Conservation (phyloP, 2,113 vertebrate species). For the Dendropsophus ebraccatus region DNA sequence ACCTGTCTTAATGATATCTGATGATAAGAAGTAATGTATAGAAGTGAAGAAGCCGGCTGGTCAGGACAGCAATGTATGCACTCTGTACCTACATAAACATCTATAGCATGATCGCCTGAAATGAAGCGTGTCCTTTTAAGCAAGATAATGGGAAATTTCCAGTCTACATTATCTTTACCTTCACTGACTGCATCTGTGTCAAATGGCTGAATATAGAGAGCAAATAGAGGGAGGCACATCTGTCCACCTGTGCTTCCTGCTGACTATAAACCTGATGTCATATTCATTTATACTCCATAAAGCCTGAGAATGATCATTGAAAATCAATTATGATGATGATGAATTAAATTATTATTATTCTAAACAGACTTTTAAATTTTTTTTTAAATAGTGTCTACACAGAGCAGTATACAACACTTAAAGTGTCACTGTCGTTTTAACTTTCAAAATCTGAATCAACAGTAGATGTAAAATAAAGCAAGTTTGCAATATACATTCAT, state of each 20-base stretch:
- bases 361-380: no score
- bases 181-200: not conserved
- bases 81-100: constrained; percentile 15
- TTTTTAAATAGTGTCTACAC: not conserved
- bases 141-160: not conserved
- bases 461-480: no score
- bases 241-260: not conserved
- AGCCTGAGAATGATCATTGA: not conserved
- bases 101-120: constrained; percentile 5
- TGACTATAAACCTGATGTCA: not conserved
- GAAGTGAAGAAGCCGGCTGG: not conserved
- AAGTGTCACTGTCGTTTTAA: no score
- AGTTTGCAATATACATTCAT: no score
- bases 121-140: constrained; percentile 13
- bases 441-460: no score
- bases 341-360: no score
- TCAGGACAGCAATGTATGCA: not conserved
- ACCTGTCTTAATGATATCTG: not conserved
- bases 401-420: not conserved
- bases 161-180: not conserved
- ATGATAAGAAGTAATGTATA: constrained; percentile 16
- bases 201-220: not conserved
- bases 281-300: not conserved
- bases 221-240: constrained; percentile 1
- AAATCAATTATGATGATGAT: not conserved